Conservation (phyloP, 1,140 invertebrate genomes). For the Neodiprion fabricii region DNA sequence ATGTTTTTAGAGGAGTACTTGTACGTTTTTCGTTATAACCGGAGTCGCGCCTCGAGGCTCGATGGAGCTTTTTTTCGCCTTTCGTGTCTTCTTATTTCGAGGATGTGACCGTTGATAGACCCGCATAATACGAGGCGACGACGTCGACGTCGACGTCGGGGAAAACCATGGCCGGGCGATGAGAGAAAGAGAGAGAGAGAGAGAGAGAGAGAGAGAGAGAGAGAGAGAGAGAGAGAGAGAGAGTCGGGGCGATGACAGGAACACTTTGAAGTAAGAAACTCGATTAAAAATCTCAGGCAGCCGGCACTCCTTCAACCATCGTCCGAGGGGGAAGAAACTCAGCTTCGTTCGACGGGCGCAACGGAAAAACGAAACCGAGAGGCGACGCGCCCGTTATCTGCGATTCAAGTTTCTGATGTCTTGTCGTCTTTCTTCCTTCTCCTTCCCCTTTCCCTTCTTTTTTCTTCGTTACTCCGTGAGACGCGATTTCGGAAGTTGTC, state of each 20-base stretch:
- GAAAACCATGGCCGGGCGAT: not conserved
- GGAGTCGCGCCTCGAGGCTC: too few relatives aligned
- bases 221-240: not conserved
- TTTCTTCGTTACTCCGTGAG: not conserved
- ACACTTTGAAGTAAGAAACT: conserved; percentile 6
- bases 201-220: not conserved
- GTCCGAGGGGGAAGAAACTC: not conserved
- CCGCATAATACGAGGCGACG: not conserved
- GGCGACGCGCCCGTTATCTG: not conserved
- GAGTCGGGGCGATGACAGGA: not conserved
- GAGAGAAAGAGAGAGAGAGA: not conserved
- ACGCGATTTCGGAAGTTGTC: not conserved
- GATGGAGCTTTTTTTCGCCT: not conserved
- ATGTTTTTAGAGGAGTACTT: too few relatives aligned
- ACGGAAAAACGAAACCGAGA: too few relatives aligned
- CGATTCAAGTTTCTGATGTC: not conserved
- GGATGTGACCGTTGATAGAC: conserved; percentile 1
- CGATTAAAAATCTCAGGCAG: conserved; percentile 11
- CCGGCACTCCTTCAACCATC: not conserved
- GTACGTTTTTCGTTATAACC: too few relatives aligned
- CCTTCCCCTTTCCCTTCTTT: not conserved
- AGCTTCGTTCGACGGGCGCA: not conserved
- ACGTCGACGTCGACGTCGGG: not conserved
- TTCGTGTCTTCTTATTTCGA: not conserved
- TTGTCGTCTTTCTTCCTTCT: not conserved